phyloP scores from a whole-genome alignment of 2,888 invertebrate species.

The Bombylius major region DNA sequence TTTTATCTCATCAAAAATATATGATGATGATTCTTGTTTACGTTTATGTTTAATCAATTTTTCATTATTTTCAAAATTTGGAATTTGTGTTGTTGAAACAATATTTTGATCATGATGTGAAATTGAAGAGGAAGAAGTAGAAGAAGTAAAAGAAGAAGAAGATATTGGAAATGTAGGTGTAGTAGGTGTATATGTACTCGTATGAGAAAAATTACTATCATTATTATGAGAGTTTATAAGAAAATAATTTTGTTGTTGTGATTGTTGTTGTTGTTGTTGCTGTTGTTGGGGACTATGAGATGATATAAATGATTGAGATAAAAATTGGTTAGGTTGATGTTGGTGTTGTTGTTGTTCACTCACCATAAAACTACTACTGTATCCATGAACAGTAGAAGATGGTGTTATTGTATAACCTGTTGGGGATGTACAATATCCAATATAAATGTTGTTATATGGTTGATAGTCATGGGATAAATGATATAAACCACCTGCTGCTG shows the following conservation, averaged over 20 bases:
- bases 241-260: neutral
- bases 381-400: conserved; percentile 16
- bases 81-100: neutral
- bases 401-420: conserved; percentile 11
- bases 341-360: conserved; percentile 24
- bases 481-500: conserved; percentile 18
- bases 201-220: neutral
- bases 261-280: neutral
- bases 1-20: too few relatives aligned
- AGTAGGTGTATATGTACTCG: too few relatives aligned
- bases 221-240: neutral
- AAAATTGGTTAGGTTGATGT: neutral
- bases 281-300: neutral
- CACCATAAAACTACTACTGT: conserved; percentile 26
- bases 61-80: neutral
- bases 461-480: conserved; percentile 4
- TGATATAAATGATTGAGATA: neutral
- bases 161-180: neutral
- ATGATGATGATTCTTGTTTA: too few relatives aligned
- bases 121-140: neutral
- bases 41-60: neutral
- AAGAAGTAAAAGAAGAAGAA: neutral
- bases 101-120: neutral
- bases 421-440: conserved; percentile 1
- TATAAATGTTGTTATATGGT: conserved; percentile 6